These are phyloP conservation scores for Oikopleura vanhoeffeni DNA, from an alignment of 23 tunicate species.

Conservation along the genomic window DNA sequence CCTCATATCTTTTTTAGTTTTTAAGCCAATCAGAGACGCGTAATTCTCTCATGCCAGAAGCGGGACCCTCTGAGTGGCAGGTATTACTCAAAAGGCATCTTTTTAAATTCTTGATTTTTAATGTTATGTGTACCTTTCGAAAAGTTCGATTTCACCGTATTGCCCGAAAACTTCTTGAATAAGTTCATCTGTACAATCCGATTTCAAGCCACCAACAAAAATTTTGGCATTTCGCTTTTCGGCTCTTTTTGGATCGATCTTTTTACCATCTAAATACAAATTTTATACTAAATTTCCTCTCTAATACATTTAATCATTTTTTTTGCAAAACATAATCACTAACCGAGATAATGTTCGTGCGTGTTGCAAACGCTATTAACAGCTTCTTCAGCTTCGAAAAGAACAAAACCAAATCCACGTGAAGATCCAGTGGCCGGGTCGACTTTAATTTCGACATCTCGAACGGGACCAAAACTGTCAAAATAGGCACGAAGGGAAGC, in stretches of 20 bases:
- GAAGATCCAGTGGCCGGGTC: background rate
- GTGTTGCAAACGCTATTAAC: background rate
- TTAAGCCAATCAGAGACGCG: no score
- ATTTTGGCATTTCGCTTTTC: background rate
- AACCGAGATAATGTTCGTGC: background rate
- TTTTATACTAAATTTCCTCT: background rate
- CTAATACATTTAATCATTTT: background rate
- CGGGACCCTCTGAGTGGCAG: no score
- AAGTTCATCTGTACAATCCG: background rate
- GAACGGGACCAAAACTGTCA: background rate
- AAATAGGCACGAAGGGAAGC: background rate
- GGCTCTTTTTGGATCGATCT: background rate
- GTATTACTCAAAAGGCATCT: no score
- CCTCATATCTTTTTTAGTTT: no score
- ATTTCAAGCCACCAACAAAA: background rate
- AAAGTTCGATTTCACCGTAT: background rate
- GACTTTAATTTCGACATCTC: slow-evolving; percentile 6
- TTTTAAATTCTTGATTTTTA: no score
- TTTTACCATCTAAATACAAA: background rate
- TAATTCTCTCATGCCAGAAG: no score
- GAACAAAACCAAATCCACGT: slow-evolving; percentile 5
- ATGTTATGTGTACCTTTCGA: background rate
- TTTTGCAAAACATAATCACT: no score
- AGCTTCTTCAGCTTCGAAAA: background rate
- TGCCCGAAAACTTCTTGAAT: background rate